Conservation (phyloP, 2,113 vertebrate genomes). For the Corvus moneduloides region DNA sequence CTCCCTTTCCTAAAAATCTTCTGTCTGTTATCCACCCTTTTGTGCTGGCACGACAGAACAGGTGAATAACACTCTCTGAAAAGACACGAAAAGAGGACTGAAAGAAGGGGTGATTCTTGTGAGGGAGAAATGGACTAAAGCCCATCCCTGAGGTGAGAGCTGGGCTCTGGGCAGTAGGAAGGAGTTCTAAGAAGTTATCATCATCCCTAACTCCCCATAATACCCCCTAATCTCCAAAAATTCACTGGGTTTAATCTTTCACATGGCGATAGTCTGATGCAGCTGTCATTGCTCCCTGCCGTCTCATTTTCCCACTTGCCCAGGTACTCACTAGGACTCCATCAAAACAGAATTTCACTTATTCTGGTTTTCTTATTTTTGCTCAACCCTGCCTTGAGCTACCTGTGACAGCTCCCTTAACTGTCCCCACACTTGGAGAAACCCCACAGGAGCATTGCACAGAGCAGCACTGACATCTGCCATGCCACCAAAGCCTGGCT, state of each 20-base stretch:
- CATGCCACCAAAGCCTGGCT: background rate
- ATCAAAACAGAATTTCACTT: background rate
- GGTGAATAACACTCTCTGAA: background rate
- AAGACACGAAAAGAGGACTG: background rate
- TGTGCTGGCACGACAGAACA: background rate
- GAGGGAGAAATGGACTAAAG: background rate
- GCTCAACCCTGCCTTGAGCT: background rate
- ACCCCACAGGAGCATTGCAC: background rate
- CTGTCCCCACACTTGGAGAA: background rate
- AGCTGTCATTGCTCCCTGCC: background rate
- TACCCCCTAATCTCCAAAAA: background rate
- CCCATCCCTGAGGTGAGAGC: background rate
- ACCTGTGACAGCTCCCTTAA: background rate
- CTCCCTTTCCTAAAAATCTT: background rate
- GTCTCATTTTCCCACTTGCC: background rate
- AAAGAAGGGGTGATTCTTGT: background rate
- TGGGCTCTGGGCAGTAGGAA: background rate
- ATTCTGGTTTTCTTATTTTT: background rate
- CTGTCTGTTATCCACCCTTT: background rate
- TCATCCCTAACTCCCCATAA: background rate
- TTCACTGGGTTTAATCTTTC: background rate
- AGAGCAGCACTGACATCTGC: background rate
- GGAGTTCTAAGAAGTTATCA: background rate
- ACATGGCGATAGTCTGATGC: fast-evolving
- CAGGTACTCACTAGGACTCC: fast-evolving